phyloP scores from a whole-genome alignment of 2,888 invertebrate species.

The Campopleginae sp. region DNA sequence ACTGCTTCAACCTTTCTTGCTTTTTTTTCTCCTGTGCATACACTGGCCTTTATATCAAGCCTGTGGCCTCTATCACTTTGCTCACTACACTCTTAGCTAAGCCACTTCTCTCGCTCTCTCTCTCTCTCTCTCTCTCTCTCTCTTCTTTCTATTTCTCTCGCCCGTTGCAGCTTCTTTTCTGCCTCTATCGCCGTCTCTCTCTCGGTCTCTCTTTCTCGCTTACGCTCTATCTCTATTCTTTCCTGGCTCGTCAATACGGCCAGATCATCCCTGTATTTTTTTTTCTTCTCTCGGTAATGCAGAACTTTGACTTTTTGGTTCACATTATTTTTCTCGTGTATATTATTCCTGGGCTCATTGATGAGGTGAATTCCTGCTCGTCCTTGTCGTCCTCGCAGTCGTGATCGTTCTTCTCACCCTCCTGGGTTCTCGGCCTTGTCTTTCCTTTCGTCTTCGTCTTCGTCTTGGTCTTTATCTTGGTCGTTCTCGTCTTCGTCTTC shows the following conservation, averaged over 20 bases:
- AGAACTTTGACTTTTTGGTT: conserved; percentile 1
- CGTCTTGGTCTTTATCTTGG: conserved; percentile 50
- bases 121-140: conserved; percentile 43
- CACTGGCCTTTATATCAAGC: conserved; percentile 41
- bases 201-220: conserved; percentile 40
- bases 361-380: conserved; percentile 30
- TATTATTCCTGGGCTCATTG: conserved; percentile 1
- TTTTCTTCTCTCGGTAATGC: conserved; percentile 31
- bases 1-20: conserved; percentile 36
- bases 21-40: conserved; percentile 29
- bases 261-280: conserved; percentile 59
- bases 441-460: conserved; percentile 60
- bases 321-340: conserved; percentile 16
- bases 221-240: conserved; percentile 56
- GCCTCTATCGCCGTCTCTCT: conserved; percentile 37
- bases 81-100: conserved; percentile 49
- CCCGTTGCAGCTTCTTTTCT: conserved; percentile 60
- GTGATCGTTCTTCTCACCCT: conserved; percentile 53
- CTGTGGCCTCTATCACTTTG: conserved; percentile 51
- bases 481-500: conserved; percentile 40
- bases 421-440: conserved; percentile 39
- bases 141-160: conserved; percentile 43
- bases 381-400: conserved; percentile 57
- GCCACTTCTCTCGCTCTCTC: conserved; percentile 53
- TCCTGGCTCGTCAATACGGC: conserved; percentile 67